Evolutionary conservation across 1,140 invertebrate genomes (phyloP).

Genomic region (Cardiocondyla obscurior): DNA sequence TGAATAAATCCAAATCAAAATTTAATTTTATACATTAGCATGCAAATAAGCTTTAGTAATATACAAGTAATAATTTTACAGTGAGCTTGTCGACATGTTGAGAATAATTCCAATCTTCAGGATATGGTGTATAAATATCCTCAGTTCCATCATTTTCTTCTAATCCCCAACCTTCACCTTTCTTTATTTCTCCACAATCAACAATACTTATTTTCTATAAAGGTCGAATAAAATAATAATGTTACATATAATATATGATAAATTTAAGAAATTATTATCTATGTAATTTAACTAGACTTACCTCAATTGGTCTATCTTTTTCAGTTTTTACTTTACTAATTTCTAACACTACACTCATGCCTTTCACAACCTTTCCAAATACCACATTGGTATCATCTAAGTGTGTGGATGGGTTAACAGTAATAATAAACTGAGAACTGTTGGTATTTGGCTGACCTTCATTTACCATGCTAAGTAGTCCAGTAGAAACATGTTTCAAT

Average conservation of each 20-base stretch:
- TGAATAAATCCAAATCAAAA: slow-evolving; percentile 39
- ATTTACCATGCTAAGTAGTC: slow-evolving; percentile 96
- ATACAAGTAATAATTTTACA: slow-evolving; percentile 70
- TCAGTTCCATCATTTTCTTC: slow-evolving; percentile 88
- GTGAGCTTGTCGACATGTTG: slow-evolving; percentile 70
- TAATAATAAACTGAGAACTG: slow-evolving; percentile 98
- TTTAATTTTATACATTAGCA: neutral
- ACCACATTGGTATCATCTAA: slow-evolving; percentile 96
- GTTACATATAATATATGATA: neutral
- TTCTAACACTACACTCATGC: slow-evolving; percentile 88
- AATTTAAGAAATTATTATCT: neutral
- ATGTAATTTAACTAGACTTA: slow-evolving; percentile 66
- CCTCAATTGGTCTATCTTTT: slow-evolving; percentile 85
- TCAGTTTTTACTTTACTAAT: slow-evolving; percentile 86
- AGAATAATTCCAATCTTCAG: slow-evolving; percentile 88
- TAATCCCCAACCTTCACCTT: slow-evolving; percentile 87
- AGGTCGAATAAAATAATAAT: slow-evolving; percentile 56
- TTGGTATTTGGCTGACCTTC: slow-evolving; percentile 93
- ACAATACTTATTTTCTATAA: slow-evolving; percentile 87
- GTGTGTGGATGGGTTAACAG: slow-evolving; percentile 92
- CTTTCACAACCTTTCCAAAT: slow-evolving; percentile 92
- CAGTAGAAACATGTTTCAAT: slow-evolving; percentile 86
- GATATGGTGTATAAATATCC: slow-evolving; percentile 90
- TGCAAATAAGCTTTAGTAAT: neutral
- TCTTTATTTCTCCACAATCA: slow-evolving; percentile 89